Evolutionary conservation across 2,888 invertebrate genomes (phyloP), one percentile per base, ranked within the genome.

Genomic region (Timema podura): DNA sequence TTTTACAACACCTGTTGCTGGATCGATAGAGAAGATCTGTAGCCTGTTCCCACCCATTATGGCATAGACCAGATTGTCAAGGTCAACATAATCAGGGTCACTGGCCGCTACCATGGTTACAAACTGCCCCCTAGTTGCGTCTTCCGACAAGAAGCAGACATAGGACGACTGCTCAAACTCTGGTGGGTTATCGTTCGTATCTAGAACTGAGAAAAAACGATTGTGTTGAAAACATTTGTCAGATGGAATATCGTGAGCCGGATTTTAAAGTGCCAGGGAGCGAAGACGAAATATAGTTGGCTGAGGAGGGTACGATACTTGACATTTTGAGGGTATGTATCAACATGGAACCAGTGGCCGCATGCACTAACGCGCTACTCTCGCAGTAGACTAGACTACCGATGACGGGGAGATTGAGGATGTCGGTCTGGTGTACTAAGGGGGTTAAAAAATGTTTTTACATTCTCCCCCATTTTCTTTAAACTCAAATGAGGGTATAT

Each of bases 81-180:
- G 77, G 75, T 85, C 85, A 0, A 80, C 80, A 76, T 84, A 84
- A 66, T 84, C 84, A 0, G 81, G 80, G 76, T 85, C 85, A 65
- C 79, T 78, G 10, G 84, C 85, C 11, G 79, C 79, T 46, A 83
- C 81, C 77, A 81, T 81, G 48, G 81, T 80, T 11, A 85, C 82
- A 73, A 84, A 81, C 74, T 82, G 82, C 16, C 82, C 81, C 65
- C 82, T 76, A 61, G 77, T 74, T 3, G 81, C 81, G 68, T 79
- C 78, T 73, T 83, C 82, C 46, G 80, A 80, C 51, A 83, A 78
- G 16, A 77, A 75, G 70, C 81, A 80, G 13, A 76, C 76, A 75
- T 83, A 83, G 10, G 79, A 70, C 47, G 75, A 73, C 57, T 77
- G 76, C 68, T 80, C 79, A 73, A 80, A 80, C 15, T 75, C 72